Conservation (phyloP, 2,888 invertebrate species). For the Drosophila formosana region DNA sequence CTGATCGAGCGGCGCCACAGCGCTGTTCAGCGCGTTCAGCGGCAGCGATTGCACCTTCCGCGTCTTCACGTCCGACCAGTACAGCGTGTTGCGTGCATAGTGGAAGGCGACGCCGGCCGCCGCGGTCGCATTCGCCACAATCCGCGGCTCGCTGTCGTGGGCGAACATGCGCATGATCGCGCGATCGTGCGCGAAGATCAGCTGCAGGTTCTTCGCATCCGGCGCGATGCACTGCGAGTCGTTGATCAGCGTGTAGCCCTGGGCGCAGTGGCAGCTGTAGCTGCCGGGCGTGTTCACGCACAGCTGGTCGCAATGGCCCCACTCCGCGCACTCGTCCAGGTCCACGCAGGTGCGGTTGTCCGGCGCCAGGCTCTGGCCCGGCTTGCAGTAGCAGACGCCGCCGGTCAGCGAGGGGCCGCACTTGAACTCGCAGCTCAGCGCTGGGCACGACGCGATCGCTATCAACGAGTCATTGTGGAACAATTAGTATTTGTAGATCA, state of each 20-base stretch:
- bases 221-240: slow-evolving; percentile 88
- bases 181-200: slow-evolving; percentile 90
- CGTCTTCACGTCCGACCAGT: slow-evolving; percentile 96
- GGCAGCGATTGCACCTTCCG: slow-evolving; percentile 89
- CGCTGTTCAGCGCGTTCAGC: slow-evolving; percentile 85
- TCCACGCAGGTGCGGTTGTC: slow-evolving; percentile 96
- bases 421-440: slow-evolving; percentile 94
- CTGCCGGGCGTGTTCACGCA: slow-evolving; percentile 95
- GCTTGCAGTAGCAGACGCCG: slow-evolving; percentile 95
- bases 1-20: slow-evolving; percentile 87
- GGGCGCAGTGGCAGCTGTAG: slow-evolving; percentile 93
- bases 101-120: slow-evolving; percentile 95
- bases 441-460: slow-evolving; percentile 93
- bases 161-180: slow-evolving; percentile 90
- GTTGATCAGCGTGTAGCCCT: slow-evolving; percentile 89
- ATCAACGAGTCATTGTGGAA: neutral
- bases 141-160: slow-evolving; percentile 88
- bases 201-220: slow-evolving; percentile 87
- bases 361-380: slow-evolving; percentile 92
- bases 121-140: slow-evolving; percentile 92
- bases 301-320: slow-evolving; percentile 97
- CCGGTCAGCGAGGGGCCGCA: slow-evolving; percentile 96
- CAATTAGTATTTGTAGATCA: too few relatives aligned
- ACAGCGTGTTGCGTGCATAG: slow-evolving; percentile 90
- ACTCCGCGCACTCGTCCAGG: slow-evolving; percentile 95